Evolutionary conservation across 2,797 vertebrate genomes (phyloP).

Genomic region (Melanotaenia trifasciata): DNA sequence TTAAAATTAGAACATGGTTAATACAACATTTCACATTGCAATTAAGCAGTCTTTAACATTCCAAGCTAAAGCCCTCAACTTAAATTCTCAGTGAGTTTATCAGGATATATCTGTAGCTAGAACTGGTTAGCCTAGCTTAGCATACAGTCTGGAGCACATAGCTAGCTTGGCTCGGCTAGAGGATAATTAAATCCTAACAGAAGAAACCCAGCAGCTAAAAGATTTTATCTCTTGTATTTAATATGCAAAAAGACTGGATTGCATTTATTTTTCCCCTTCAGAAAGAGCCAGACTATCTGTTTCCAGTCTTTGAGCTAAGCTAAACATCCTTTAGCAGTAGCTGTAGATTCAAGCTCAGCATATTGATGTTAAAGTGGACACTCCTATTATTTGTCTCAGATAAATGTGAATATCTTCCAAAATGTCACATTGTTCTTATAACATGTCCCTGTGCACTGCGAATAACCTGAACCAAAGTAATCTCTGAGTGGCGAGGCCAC

Average conservation of each 20-base stretch:
- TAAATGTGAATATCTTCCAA: background rate
- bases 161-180: constrained; percentile 1
- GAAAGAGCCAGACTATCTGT: background rate
- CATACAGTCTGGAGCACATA: background rate
- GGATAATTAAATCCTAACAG: background rate
- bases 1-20: constrained; percentile 82
- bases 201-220: background rate
- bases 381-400: background rate
- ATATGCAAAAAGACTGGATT: background rate
- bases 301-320: background rate
- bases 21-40: constrained; percentile 76
- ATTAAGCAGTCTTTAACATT: constrained; percentile 66
- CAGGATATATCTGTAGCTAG: background rate
- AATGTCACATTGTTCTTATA: constrained; percentile 15
- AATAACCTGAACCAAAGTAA: constrained; percentile 30
- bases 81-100: background rate
- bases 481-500: constrained; percentile 9
- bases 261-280: background rate
- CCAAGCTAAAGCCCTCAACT: constrained; percentile 10
- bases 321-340: background rate
- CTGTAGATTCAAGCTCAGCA: background rate
- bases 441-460: constrained; percentile 4
- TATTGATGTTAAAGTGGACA: background rate
- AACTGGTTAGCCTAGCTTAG: background rate
- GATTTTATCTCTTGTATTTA: background rate